Evolutionary conservation across 1,140 invertebrate genomes (phyloP).

Genomic region (Heliconius melpomene): DNA sequence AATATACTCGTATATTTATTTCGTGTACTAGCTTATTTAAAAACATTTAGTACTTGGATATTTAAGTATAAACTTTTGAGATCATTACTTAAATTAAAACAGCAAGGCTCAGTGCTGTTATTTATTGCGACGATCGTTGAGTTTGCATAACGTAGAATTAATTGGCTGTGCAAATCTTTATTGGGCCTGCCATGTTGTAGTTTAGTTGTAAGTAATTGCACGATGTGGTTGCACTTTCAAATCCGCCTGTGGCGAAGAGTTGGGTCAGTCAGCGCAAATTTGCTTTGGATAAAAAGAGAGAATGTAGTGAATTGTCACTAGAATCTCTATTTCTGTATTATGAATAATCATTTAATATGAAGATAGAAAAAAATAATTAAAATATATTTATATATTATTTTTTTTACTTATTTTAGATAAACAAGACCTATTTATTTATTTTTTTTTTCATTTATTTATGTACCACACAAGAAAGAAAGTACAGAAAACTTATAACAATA

Average conservation of each 20-base stretch:
- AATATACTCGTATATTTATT: slow-evolving; percentile 25
- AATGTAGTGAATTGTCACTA: neutral
- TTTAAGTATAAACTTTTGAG: neutral
- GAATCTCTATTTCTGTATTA: neutral
- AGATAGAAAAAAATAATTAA: no score
- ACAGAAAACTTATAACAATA: no score
- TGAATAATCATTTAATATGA: no score
- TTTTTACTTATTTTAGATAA: no score
- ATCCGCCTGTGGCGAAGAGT: neutral
- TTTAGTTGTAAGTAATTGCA: neutral
- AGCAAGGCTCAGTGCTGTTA: neutral
- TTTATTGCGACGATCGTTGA: neutral
- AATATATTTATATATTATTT: no score
- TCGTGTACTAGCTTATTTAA: slow-evolving; percentile 18
- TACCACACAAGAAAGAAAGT: no score
- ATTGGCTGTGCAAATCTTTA: slow-evolving; percentile 2
- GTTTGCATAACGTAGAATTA: neutral
- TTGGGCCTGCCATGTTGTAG: neutral
- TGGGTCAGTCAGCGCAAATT: neutral
- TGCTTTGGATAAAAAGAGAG: neutral
- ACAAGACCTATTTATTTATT: no score
- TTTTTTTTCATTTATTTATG: no score
- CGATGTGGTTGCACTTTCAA: neutral
- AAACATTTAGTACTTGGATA: neutral
- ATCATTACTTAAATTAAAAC: slow-evolving; percentile 5